Base-by-base conservation (phyloP, 2,797 vertebrate species). In the Geotrypetes seraphini region DNA sequence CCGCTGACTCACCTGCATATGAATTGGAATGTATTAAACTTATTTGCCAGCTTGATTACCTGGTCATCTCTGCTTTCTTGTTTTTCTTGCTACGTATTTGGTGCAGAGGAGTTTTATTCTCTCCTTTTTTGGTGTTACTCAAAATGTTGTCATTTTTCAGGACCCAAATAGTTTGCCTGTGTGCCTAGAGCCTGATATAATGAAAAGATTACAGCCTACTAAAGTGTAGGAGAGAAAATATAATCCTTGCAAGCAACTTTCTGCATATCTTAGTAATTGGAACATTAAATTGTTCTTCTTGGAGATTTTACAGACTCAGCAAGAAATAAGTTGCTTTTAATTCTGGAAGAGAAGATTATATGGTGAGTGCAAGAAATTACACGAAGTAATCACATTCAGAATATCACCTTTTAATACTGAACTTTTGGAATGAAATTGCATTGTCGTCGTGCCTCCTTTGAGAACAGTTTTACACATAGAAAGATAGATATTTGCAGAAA, bases 261-360 rank as follows among this genome's bases (percentile, higher is more conserved):
- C 8, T 28, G 26, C 12, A 43, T 17, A 11, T 13, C 25, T 44
- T 63, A 53, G 36, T 31, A 54, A 47, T 51, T 60, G 60, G 19
- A 53, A 57, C 57, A 40, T 61, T 60, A 32, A 43, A 57, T 52
- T 53, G 31, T 39, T 33, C 34, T 41, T 53, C 39, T 23, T 36
- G 32, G 20, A 19, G 33, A 31, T 35, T 58, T 34, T 63, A 49
- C 48, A 59, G 60, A 49, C 34, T 69, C 46, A 62, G 54, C 42
- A 52, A n/a, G 38, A 65, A 50, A 37, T 42, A 47, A 47, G 43
- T 22, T 33, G 53, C 32, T 62, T 38, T 26, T 26, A 10, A 19
- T 40, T 43, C 52, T 49, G 51, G 24, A 43, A 43, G 34, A 59
- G 55, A 57, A 17, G 33, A 45, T 60, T 23, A 36, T 47, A 19